A percentile compares a stretch with the other conserved stretches of the same genome.
phyloP scores from a whole-genome alignment of 2,797 vertebrate genomes.

The Malacoraja senta region DNA sequence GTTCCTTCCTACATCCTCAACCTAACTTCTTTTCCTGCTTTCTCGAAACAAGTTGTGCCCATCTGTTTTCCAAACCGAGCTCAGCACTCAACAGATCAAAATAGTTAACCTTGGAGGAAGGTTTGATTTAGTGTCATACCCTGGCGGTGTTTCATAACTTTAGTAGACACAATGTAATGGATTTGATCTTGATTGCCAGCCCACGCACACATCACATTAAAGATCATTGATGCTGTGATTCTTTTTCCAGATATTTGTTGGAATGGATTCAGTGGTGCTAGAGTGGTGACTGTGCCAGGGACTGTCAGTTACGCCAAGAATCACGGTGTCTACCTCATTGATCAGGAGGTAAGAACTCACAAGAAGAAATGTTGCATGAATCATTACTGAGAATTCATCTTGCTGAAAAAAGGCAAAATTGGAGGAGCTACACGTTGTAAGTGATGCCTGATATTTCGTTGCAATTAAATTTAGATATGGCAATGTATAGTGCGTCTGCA shows the following conservation, averaged over 20 bases:
- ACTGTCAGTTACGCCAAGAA: conserved; percentile 66
- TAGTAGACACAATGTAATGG: not conserved
- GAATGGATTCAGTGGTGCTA: conserved; percentile 72
- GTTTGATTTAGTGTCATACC: not conserved
- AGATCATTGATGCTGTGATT: not conserved
- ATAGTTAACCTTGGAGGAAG: not conserved
- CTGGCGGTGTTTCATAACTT: not conserved
- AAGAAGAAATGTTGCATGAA: not conserved
- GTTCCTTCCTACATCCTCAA: too few species aligned
- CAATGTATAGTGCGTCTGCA: too few species aligned
- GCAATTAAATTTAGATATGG: too few species aligned
- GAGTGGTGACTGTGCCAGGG: conserved; percentile 73
- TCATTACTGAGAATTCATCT: not conserved
- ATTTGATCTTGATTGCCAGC: not conserved
- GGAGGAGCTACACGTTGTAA: too few species aligned
- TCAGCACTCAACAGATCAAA: not conserved
- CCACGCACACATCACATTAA: not conserved
- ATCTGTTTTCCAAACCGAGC: not conserved
- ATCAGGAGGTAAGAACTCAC: conserved; percentile 61
- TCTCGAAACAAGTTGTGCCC: not conserved
- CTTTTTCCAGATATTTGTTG: conserved; percentile 61
- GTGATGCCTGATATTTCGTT: too few species aligned
- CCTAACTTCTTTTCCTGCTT: too few species aligned
- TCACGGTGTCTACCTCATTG: conserved; percentile 75
- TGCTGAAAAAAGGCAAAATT: too few species aligned